Evolutionary conservation across 2,113 vertebrate genomes (phyloP), one percentile per base, ranked within the genome.

Genomic region (Phyllostomus hastatus): DNA sequence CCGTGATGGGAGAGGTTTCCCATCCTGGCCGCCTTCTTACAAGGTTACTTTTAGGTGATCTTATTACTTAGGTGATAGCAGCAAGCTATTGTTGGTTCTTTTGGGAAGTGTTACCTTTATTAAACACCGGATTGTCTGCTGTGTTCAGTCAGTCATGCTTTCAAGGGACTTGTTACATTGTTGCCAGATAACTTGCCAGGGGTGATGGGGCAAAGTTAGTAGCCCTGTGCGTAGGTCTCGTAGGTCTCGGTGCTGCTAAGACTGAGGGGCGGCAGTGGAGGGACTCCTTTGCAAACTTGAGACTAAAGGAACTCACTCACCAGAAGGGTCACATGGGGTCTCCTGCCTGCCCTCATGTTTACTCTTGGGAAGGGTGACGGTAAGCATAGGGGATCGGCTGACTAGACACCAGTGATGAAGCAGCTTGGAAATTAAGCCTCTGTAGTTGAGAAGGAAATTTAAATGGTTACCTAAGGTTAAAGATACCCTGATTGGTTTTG

Each of bases 381-480:
- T 64, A 11, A 87, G 9, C 26, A 41, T 19, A 48, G 46, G 20
- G 52, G 14, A 61, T 73, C 95, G 78, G 48, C 46, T 88, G 54
- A 81, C 7, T 43, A 61, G 78, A 43, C n/a, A 83, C 33, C 10
- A 70, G 17, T 66, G 61, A 83, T 84, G 28, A 86, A 26, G 43
- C 83, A 41, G 35, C 35, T 33, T 66, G 50, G 38, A 88, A 43
- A 52, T 81, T 59, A 84, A 76, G 66, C 16, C 52, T 89, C n/a
- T 59, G 0, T 73, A 64, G 4, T 54, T 95, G 38, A 79, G 78
- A 59, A 91, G 57, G 28, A 91, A 83, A 79, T 8, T 17, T 59
- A 95, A 57, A 16, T 95, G 31, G n/a, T 54, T 94, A 64, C 31
- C 24, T 88, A 38, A 91, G 61, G 26, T 85, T 88, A 54, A 96